These are phyloP conservation scores for Channa argus DNA, from an alignment of 2,113 vertebrate species.

Conservation along the genomic window DNA sequence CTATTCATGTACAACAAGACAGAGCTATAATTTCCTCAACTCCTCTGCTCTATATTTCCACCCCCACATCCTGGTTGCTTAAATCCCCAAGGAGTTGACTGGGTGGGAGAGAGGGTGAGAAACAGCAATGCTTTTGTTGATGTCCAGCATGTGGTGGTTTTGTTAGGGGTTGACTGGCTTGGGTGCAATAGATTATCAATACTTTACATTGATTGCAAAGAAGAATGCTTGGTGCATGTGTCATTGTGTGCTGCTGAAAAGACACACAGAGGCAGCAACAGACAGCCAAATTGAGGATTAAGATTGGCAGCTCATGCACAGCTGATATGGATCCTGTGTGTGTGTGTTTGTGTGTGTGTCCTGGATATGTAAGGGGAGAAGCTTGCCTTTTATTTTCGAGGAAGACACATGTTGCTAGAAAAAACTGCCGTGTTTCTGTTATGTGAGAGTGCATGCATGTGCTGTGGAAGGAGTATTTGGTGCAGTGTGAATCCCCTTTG, in stretches of 20 bases:
- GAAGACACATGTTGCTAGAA: constrained; percentile 49
- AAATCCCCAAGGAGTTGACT: constrained; percentile 19
- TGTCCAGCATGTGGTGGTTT: constrained; percentile 25
- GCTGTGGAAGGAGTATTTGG: constrained; percentile 73
- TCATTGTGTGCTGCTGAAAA: constrained; percentile 37
- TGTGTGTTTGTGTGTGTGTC: constrained; percentile 17
- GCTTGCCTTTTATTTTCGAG: constrained; percentile 30
- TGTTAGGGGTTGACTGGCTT: constrained; percentile 40
- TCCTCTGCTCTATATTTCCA: background rate
- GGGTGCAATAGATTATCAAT: constrained; percentile 53
- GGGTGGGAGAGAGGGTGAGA: constrained; percentile 13
- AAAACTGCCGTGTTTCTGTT: constrained; percentile 43
- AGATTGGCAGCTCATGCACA: constrained; percentile 30
- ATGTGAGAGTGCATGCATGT: constrained; percentile 47
- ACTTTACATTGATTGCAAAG: constrained; percentile 56
- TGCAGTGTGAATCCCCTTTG: constrained; percentile 81
- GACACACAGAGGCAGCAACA: constrained; percentile 2
- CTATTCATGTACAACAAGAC: background rate
- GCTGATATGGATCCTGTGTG: constrained; percentile 18
- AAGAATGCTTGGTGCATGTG: constrained; percentile 43
- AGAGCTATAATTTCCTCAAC: background rate
- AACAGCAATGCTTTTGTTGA: constrained; percentile 44
- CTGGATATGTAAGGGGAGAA: constrained; percentile 49
- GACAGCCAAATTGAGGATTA: constrained; percentile 27
- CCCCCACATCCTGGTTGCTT: constrained; percentile 1